Evolutionary conservation across 2,888 invertebrate species (phyloP).

Genomic region (Melieria crassipennis): DNA sequence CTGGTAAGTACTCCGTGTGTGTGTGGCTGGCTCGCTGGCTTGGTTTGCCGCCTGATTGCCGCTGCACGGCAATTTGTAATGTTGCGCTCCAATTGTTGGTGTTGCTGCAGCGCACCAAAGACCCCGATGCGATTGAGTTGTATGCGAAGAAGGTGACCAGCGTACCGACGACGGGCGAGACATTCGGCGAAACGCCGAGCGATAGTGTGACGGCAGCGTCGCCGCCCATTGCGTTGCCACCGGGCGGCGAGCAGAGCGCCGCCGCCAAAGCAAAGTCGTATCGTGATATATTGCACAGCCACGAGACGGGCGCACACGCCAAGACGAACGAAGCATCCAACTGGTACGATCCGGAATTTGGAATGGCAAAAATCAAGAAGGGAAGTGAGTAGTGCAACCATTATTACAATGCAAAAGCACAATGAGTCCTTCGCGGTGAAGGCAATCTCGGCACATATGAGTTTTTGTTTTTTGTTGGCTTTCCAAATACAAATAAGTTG

Average conservation of each 20-base stretch:
- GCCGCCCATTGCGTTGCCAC: conserved; percentile 20
- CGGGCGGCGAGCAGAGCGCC: conserved; percentile 31
- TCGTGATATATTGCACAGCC: conserved; percentile 55
- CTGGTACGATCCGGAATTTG: conserved; percentile 69
- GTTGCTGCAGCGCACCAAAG: conserved; percentile 71
- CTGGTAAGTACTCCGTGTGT: conserved; percentile 64
- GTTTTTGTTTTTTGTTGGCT: too few relatives aligned
- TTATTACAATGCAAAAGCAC: too few relatives aligned
- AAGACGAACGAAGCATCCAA: conserved; percentile 62
- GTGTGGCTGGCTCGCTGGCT: not conserved
- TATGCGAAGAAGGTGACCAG: conserved; percentile 70
- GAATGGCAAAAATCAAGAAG: conserved; percentile 70
- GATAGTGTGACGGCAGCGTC: conserved; percentile 40
- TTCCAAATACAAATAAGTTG: too few relatives aligned
- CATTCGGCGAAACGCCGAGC: not conserved
- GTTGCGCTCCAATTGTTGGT: not conserved
- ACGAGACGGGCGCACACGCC: conserved; percentile 55
- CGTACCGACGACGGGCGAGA: conserved; percentile 43
- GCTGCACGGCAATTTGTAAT: not conserved
- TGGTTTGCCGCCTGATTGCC: not conserved
- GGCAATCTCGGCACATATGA: too few relatives aligned
- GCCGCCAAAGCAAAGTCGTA: conserved; percentile 47
- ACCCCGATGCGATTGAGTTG: conserved; percentile 71
- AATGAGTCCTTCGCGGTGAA: too few relatives aligned
- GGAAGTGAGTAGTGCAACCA: conserved; percentile 64